Evolutionary conservation across 2,888 invertebrate species (phyloP).

Genomic region (Spodoptera littoralis): DNA sequence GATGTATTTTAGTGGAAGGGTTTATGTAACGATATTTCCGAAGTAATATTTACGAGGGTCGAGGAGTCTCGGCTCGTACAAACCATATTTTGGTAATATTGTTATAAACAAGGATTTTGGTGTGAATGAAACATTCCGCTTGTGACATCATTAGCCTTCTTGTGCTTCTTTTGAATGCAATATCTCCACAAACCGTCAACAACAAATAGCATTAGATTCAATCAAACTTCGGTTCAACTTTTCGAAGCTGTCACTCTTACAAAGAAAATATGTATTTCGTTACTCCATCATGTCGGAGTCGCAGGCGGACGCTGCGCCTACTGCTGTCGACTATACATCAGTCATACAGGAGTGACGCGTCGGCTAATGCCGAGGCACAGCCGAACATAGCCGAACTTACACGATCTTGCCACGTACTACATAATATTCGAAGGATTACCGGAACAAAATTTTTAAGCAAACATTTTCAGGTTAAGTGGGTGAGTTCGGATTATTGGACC

Average conservation of each 20-base stretch:
- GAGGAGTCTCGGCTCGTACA: conserved; percentile 17
- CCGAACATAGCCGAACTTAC: conserved; percentile 22
- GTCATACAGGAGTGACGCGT: conserved; percentile 27
- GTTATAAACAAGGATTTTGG: conserved; percentile 18
- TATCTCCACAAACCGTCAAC: background rate
- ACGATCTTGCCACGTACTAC: conserved; percentile 21
- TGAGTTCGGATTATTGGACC: conserved; percentile 25
- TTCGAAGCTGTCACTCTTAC: conserved; percentile 10
- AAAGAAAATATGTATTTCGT: conserved; percentile 26
- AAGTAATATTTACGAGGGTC: conserved; percentile 43
- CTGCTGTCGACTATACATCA: conserved; percentile 20
- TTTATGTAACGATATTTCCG: conserved; percentile 45
- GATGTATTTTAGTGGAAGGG: conserved; percentile 37
- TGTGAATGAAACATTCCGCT: background rate
- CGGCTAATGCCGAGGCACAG: conserved; percentile 11
- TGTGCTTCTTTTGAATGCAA: background rate
- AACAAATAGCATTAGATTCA: conserved; percentile 11
- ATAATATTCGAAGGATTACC: conserved; percentile 25
- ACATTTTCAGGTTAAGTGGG: conserved; percentile 26
- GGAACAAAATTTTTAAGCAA: conserved; percentile 25
- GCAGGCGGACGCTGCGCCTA: conserved; percentile 10
- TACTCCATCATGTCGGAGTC: conserved; percentile 10
- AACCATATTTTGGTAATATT: conserved; percentile 39
- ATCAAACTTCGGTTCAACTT: conserved; percentile 29
- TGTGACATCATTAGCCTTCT: too few species aligned